Evolutionary conservation across 2,113 vertebrate species (phyloP), one percentile per base, ranked within the genome.

Genomic region (Nansenia antarctica): DNA sequence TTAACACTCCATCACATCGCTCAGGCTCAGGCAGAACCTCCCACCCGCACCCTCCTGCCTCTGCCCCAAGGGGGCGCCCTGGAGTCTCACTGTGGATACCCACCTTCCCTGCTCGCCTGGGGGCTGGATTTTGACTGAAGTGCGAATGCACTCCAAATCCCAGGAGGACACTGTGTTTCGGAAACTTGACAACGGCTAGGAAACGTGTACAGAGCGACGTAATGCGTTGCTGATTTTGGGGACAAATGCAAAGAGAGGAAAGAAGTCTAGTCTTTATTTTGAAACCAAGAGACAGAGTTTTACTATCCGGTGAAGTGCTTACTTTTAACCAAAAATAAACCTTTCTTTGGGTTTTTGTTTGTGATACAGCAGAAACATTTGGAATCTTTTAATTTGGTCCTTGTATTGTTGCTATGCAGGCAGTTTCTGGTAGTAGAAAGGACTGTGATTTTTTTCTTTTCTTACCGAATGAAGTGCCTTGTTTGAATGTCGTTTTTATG

Each of bases 391-490:
- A 30, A 29, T 58, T 85, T 82, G 63, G 86, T 87, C 84, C 86
- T 86, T 42, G 77, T 85, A 76, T 86, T 85, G 88, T 90, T 84
- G 88, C 94, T 95, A 94, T 94, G 94, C 94, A 94, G 94, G 94
- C 90, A 88, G 87, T 92, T 90, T 91, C 70, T 92, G 92, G 91
- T 92, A 88, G 91, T 93, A 92, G 93, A 91, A 92, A 94, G 92
- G 92, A 93, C 94, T 94, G 95, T 92, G 93, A 92, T 67, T 83
- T 83, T 82, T 79, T 83, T 85, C 83, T 88, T 94, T 89, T 90
- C 90, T 88, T 90, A 93, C 94, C 88, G 91, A 95, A 95, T 92
- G 91, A 99, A 99, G 98, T 98, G 98, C 98, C 98, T 99, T 98
- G 94, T 92, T 91, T 93, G 94, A 94, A 94, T 95, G 95, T 95